phyloP scores from a whole-genome alignment of 2,888 invertebrate genomes.

The Nephrotoma appendiculata region DNA sequence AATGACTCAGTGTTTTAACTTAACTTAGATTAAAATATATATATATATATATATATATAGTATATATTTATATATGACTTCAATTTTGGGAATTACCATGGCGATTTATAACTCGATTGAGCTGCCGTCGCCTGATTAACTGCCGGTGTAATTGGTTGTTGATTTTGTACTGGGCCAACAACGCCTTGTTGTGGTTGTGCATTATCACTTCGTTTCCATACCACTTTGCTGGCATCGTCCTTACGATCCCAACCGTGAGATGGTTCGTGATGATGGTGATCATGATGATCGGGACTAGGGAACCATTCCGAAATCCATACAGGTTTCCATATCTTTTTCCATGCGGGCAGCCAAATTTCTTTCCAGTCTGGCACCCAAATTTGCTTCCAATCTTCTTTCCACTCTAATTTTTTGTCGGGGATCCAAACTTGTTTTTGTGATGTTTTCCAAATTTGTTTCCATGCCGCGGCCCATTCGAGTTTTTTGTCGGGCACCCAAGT shows the following conservation, averaged over 20 bases:
- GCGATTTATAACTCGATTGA: conserved; percentile 13
- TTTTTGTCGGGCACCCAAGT: conserved; percentile 49
- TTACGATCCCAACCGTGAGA: conserved; percentile 9
- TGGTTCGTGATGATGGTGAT: conserved; percentile 5
- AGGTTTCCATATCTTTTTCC: conserved; percentile 63
- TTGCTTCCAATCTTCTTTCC: conserved; percentile 30
- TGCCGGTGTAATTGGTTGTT: conserved; percentile 12
- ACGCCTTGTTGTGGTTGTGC: conserved; percentile 6
- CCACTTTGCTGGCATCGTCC: conserved; percentile 19
- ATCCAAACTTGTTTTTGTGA: conserved; percentile 44
- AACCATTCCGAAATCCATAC: conserved; percentile 67
- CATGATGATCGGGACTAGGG: conserved; percentile 43
- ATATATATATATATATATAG: not conserved
- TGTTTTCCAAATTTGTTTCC: conserved; percentile 35
- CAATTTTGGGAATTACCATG: conserved; percentile 35
- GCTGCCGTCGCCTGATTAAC: not conserved
- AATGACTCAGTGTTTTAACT: not conserved
- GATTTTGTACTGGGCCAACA: conserved; percentile 19
- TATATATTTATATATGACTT: conserved; percentile 4
- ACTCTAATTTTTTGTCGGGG: conserved; percentile 24
- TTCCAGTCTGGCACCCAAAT: conserved; percentile 52
- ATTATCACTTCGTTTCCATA: conserved; percentile 13
- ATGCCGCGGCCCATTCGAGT: conserved; percentile 48
- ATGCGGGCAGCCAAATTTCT: conserved; percentile 49
- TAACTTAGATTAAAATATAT: not conserved